Percentiles rank a stretch among this genome's conserved stretches.
Evolutionary conservation across 1,140 invertebrate genomes (phyloP).

Genomic region (Hyles euphorbiae): DNA sequence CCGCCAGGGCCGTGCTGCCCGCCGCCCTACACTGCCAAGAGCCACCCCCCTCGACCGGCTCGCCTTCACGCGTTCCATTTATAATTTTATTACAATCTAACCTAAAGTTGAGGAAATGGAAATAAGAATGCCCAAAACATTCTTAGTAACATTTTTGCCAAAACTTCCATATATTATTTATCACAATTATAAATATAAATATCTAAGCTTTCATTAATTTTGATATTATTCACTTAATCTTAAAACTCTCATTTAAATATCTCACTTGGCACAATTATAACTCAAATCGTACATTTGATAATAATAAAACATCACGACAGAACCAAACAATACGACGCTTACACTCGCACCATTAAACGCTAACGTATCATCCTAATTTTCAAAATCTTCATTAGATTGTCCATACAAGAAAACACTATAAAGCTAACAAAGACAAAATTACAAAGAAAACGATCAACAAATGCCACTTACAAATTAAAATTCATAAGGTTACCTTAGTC

Average conservation of each 20-base stretch:
- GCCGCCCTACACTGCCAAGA: no score
- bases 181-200: slow-evolving; percentile 70
- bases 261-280: slow-evolving; percentile 72
- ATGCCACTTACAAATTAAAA: slow-evolving; percentile 70
- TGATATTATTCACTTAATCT: slow-evolving; percentile 72
- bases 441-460: slow-evolving; percentile 73
- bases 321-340: slow-evolving; percentile 35
- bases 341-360: slow-evolving; percentile 34
- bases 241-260: slow-evolving; percentile 68
- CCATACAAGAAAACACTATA: slow-evolving; percentile 64
- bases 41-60: background rate
- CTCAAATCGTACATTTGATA: slow-evolving; percentile 58
- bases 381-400: slow-evolving; percentile 29
- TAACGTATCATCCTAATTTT: slow-evolving; percentile 36
- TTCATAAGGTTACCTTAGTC: slow-evolving; percentile 57
- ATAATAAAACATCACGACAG: slow-evolving; percentile 37
- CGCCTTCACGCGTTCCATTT: slow-evolving; percentile 11
- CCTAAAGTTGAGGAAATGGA: slow-evolving; percentile 46
- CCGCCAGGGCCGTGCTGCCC: no score
- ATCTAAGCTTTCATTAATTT: slow-evolving; percentile 66
- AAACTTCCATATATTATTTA: slow-evolving; percentile 72
- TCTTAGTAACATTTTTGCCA: slow-evolving; percentile 55
- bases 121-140: slow-evolving; percentile 54
- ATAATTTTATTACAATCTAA: slow-evolving; percentile 33
- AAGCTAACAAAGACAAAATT: slow-evolving; percentile 72